A percentile compares a stretch with the other conserved stretches of the same genome.
These are phyloP conservation scores for Apodemia mormo DNA, from an alignment of 2,888 invertebrate genomes.

Conservation along the genomic window DNA sequence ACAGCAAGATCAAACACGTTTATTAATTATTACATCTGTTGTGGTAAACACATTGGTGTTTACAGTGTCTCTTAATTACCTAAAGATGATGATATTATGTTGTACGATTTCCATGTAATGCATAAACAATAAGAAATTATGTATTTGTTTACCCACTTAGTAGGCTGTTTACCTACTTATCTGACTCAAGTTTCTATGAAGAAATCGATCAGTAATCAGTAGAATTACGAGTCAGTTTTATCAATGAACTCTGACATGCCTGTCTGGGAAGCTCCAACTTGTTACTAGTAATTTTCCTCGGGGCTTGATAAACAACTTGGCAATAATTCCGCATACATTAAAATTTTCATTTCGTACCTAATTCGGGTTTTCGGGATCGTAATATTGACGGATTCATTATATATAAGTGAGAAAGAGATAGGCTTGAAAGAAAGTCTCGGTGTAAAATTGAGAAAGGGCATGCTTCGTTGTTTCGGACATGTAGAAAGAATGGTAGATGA, in stretches of 20 bases:
- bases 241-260: background rate
- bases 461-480: too few relatives aligned
- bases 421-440: too few relatives aligned
- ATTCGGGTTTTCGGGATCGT: too few relatives aligned
- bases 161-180: background rate
- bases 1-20: too few relatives aligned
- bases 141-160: background rate
- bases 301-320: background rate
- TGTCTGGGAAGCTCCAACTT: background rate
- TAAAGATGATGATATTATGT: background rate
- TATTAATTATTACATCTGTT: too few relatives aligned
- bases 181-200: background rate
- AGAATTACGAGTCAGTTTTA: background rate
- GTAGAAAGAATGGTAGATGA: too few relatives aligned
- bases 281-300: background rate
- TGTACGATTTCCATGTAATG: background rate
- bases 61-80: background rate
- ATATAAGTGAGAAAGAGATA: too few relatives aligned
- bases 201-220: background rate
- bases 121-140: background rate
- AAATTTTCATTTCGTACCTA: too few relatives aligned
- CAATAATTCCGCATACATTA: too few relatives aligned
- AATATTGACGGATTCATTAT: too few relatives aligned
- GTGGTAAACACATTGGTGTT: too few relatives aligned
- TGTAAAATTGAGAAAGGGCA: too few relatives aligned